A percentile compares a stretch with the other conserved stretches of the same genome.
Conservation (phyloP, 2,888 invertebrate species). For the Masnerella sp. region DNA sequence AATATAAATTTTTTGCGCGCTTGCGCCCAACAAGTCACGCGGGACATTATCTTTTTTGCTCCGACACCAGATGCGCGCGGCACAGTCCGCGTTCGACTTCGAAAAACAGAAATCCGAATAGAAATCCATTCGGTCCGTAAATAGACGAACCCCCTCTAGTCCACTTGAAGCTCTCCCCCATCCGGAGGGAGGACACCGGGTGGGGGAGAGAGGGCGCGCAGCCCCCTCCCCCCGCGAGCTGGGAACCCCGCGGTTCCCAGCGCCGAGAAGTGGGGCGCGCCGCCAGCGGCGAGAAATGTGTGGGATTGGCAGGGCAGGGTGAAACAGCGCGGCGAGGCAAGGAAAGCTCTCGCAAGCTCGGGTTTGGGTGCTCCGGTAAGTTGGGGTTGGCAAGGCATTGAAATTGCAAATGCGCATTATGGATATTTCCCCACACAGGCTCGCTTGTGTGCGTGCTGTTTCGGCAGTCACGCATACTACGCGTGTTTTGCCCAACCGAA, state of each 20-base stretch:
- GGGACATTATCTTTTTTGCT: constrained; percentile 44
- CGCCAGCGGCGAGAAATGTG: constrained; percentile 57
- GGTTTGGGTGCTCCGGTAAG: constrained; percentile 68
- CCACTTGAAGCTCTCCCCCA: not conserved
- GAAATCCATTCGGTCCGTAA: constrained; percentile 58
- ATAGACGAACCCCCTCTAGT: constrained; percentile 6
- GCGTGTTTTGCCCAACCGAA: constrained; percentile 5
- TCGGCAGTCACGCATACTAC: constrained; percentile 56
- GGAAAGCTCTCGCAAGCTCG: constrained; percentile 41
- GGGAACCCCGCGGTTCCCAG: too few relatives aligned
- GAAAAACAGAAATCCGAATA: constrained; percentile 51
- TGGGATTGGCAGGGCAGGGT: constrained; percentile 57
- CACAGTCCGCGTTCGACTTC: constrained; percentile 27
- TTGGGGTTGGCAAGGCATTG: constrained; percentile 74
- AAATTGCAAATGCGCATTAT: constrained; percentile 78
- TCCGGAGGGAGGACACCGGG: not conserved
- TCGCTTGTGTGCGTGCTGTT: constrained; percentile 64
- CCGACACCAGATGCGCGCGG: constrained; percentile 41
- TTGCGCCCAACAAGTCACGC: constrained; percentile 7
- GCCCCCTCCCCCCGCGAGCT: not conserved
- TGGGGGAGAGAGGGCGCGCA: too few relatives aligned
- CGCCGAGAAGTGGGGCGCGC: constrained; percentile 11
- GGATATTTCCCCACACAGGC: constrained; percentile 77
- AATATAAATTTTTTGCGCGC: constrained; percentile 31
- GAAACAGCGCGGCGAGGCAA: constrained; percentile 38